Base-by-base conservation (phyloP, 2,113 vertebrate species). In the Rhinolophus ferrumequinum region DNA sequence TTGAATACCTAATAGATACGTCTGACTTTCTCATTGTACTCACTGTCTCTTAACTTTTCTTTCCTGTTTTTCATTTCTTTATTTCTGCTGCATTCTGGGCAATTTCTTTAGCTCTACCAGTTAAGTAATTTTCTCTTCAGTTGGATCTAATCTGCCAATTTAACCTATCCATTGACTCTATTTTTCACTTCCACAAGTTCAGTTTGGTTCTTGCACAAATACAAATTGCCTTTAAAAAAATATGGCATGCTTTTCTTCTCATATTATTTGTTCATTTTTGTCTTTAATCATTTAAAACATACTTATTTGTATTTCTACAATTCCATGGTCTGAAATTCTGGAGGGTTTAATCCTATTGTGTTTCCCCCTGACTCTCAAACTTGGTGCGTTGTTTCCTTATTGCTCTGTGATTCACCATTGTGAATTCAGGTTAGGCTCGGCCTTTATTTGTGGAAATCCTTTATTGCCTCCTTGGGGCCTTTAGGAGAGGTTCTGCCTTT, bases 141-240 rank as follows among this genome's bases (percentile, higher is more conserved):
- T 15, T 67, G 76, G 38, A 47, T 82, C 64, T 72, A 64, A 86
- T 41, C 47, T 81, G 67, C 75, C 38, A 67, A 58, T 81, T 87
- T 72, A 87, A 10, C 24, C 24, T 73, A 73, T 77, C 62, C 15
- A n/a, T 58, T 47, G 47, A 56, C 33, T 95, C 4, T 89, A 76
- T 62, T 84, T 88, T 77, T 93, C 22, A 93, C 10, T 24, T 95
- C 84, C 73, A 75, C 12, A 60, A 86, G 24, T 87, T 60, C 64
- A 75, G 0, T 73, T 75, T 91, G 73, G 33, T 69, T 83, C 14
- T 93, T 83, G 76, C 47, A 87, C 47, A 87, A 47, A 50, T 75
- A 54, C 56, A 54, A 79, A 44, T 35, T 28, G 24, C 66, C 47
- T 75, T 94, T 72, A 2, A 87, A 87, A 85, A 88, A 50, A 80